phyloP scores from a whole-genome alignment of 1,140 invertebrate species.

The Brachionus rotundiformis region DNA sequence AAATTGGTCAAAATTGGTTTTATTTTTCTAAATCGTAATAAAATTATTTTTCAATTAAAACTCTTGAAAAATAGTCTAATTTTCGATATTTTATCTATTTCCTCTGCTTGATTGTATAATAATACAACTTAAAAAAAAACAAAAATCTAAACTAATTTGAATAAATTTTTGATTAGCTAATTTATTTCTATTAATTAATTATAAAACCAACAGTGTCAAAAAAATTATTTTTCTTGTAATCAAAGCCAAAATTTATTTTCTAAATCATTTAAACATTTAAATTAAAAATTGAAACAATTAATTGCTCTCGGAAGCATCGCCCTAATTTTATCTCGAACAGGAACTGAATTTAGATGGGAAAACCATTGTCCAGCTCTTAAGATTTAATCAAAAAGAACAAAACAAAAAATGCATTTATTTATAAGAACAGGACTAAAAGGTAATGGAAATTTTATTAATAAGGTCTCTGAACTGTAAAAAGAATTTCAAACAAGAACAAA shows the following conservation, averaged over 20 bases:
- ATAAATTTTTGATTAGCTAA: not conserved
- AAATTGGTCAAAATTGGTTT: too few species aligned
- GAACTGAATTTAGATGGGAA: not conserved
- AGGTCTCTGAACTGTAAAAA: constrained; percentile 13
- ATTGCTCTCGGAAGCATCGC: not conserved
- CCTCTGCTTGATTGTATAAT: not conserved
- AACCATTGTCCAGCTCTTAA: not conserved
- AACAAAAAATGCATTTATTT: not conserved
- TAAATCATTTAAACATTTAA: not conserved
- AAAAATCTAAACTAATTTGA: not conserved
- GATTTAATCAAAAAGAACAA: not conserved
- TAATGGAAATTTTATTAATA: not conserved
- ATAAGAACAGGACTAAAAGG: not conserved
- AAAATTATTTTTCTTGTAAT: not conserved
- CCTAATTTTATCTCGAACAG: not conserved
- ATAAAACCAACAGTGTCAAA: not conserved
- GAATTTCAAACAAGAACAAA: constrained; percentile 2
- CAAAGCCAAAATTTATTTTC: not conserved
- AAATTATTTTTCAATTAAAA: not conserved
- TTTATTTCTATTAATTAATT: not conserved
- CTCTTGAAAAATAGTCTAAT: too few species aligned
- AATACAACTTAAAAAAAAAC: not conserved
- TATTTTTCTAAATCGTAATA: not conserved
- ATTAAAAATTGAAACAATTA: not conserved
- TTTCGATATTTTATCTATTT: not conserved